Evolutionary conservation across 2,113 vertebrate genomes (phyloP).

Genomic region (Forbesichthys papilliferus): DNA sequence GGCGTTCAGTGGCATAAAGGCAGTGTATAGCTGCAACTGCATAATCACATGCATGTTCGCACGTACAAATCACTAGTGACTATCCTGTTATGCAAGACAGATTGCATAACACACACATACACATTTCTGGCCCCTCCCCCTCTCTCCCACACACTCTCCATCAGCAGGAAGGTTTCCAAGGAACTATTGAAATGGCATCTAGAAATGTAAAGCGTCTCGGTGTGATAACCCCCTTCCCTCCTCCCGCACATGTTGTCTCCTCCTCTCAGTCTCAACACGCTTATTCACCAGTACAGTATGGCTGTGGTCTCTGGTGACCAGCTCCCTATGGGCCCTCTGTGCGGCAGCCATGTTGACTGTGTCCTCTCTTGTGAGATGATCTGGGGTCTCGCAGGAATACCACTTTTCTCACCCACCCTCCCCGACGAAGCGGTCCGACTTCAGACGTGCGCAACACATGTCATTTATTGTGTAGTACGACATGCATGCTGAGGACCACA

Average conservation of each 20-base stretch:
- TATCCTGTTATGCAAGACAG: too few relatives aligned
- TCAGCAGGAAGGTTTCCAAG: neutral
- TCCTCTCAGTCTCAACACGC: neutral
- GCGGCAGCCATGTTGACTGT: conserved; percentile 64
- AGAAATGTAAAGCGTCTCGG: too few relatives aligned
- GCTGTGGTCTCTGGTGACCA: conserved; percentile 50
- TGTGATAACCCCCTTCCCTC: neutral
- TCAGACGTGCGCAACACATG: too few relatives aligned
- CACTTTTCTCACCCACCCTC: conserved; percentile 10
- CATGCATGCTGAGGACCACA: too few relatives aligned
- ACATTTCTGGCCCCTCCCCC: neutral
- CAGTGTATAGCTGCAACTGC: neutral
- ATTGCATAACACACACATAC: neutral
- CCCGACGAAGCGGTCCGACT: too few relatives aligned
- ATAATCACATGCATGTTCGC: neutral
- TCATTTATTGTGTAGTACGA: neutral
- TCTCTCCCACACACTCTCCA: neutral
- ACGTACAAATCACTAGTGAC: neutral
- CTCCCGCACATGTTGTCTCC: neutral
- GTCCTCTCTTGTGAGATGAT: conserved; percentile 61
- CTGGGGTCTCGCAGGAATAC: conserved; percentile 47
- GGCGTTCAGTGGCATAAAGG: neutral
- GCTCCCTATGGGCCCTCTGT: conserved; percentile 50
- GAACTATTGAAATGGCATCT: neutral
- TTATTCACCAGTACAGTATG: conserved; percentile 31